Percentiles rank a stretch among this genome's conserved stretches.
These are phyloP conservation scores for Paradoxurus hermaphroditus DNA, from an alignment of 2,113 vertebrate genomes.

Conservation along the genomic window DNA sequence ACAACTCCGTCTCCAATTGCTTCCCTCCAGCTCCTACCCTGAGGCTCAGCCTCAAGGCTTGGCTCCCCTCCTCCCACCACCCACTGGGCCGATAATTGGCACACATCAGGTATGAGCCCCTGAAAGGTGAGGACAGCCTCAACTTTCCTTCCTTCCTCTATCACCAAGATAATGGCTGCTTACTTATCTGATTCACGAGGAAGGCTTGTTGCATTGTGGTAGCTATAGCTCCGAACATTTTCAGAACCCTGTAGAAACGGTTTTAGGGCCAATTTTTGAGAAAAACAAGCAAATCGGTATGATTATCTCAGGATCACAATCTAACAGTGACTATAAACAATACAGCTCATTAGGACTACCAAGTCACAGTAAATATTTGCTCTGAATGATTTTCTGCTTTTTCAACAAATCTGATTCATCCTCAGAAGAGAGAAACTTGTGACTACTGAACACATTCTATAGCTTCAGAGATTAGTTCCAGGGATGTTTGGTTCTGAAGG, in stretches of 20 bases:
- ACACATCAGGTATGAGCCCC: background rate
- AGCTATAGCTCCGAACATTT: background rate
- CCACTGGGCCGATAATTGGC: background rate
- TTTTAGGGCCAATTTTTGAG: background rate
- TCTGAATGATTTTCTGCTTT: background rate
- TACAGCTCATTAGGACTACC: background rate
- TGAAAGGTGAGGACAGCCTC: background rate
- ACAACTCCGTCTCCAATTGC: background rate
- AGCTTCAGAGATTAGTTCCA: background rate
- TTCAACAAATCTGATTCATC: background rate
- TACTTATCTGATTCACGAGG: too few species aligned
- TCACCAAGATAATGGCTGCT: background rate
- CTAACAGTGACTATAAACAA: background rate
- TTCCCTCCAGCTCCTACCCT: background rate
- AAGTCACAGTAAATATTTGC: background rate
- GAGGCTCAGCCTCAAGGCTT: background rate
- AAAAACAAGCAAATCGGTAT: slow-evolving; percentile 18
- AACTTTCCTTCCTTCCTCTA: background rate
- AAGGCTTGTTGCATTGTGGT: background rate
- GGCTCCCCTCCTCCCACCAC: background rate
- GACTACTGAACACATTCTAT: background rate
- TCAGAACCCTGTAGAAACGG: background rate
- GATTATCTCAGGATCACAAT: background rate
- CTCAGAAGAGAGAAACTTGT: background rate
- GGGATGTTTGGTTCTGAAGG: background rate